Evolutionary conservation across 92 coral and sea anemone genomes (phyloP).

Genomic region (Epizoanthus scotinus): DNA sequence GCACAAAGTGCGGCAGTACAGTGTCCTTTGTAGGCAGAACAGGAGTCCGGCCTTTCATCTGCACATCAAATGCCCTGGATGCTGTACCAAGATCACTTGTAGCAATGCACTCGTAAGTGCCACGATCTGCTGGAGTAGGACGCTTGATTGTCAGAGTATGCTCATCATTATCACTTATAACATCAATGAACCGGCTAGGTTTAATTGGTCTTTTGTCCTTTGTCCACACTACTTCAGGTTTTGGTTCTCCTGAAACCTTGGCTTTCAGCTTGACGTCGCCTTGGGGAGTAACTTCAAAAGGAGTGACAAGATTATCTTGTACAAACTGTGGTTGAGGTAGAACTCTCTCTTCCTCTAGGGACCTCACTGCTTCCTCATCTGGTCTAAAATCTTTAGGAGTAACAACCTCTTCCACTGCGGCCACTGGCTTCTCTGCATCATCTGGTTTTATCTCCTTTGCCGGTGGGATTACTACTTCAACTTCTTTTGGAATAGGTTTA

Average conservation of each 20-base stretch:
- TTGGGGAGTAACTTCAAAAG: conserved; percentile 66
- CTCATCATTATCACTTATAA: conserved; percentile 55
- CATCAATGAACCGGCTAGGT: conserved; percentile 66
- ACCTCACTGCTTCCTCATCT: conserved; percentile 17
- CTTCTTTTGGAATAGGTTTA: not conserved
- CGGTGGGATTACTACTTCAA: conserved; percentile 30
- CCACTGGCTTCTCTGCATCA: not conserved
- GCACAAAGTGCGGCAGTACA: conserved; percentile 70
- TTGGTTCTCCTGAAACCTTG: conserved; percentile 72
- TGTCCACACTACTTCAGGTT: conserved; percentile 76
- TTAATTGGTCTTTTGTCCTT: conserved; percentile 72
- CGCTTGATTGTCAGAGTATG: conserved; percentile 70
- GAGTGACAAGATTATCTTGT: conserved; percentile 48
- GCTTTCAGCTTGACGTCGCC: conserved; percentile 79
- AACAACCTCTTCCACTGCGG: conserved; percentile 34
- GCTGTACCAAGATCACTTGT: conserved; percentile 72
- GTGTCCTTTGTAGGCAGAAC: conserved; percentile 48
- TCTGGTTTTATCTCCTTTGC: conserved; percentile 8
- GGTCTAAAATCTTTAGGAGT: conserved; percentile 28
- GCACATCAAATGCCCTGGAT: conserved; percentile 57
- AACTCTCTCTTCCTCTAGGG: conserved; percentile 18
- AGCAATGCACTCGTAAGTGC: conserved; percentile 72
- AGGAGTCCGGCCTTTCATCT: conserved; percentile 54
- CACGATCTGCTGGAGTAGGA: conserved; percentile 70
- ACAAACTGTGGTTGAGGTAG: conserved; percentile 66